Evolutionary conservation across 2,113 vertebrate genomes (phyloP), one percentile per base, ranked within the genome.

Genomic region (Dolichallabes microphthalmus): DNA sequence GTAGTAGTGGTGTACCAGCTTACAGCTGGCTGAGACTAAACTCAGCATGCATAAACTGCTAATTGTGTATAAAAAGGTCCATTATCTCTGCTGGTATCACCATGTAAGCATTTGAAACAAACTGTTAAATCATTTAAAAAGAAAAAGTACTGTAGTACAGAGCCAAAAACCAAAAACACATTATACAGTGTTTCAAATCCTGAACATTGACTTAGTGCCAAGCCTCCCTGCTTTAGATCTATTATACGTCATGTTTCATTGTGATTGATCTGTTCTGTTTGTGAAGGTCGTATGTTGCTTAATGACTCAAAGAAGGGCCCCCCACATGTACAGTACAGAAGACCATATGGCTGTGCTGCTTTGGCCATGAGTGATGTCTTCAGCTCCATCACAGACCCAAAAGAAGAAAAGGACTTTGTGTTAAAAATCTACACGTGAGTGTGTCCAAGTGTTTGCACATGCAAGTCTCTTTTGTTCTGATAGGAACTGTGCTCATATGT

Each of bases 391-490:
- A 94, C 97, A 0, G 98, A 99, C 78, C 94, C 98, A 50, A 97
- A 97, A 84, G 98, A 99, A 84, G 98, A 99, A 89, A 99, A 98
- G 81, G 98, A 99, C 92, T 99, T 99, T 90, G 97, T 98, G 83
- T 96, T 99, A 77, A 99, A 99, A 91, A 97, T 99, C 89, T 99
- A 99, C 94, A 99, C 95, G 98, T 99, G 91, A 95, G 98, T 95
- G 12, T 68, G 61, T 82, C n/a, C 19, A 45, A 61, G 63, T 50
- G 1, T 77, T 35, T 60, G 19, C 10, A 53, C 2, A 25, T 30
- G 22, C 6, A n/a, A 20, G 2, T 68, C 17, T 64, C 13, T 60
- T 39, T 83, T 69, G 17, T 7, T 50, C 27, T 53, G 25, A 6
- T 45, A 64, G 12, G 10, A 30, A 11, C 10, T 20, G 20, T 57